phyloP scores from a whole-genome alignment of 2,888 invertebrate species.

The Himalopsyche anomala region DNA sequence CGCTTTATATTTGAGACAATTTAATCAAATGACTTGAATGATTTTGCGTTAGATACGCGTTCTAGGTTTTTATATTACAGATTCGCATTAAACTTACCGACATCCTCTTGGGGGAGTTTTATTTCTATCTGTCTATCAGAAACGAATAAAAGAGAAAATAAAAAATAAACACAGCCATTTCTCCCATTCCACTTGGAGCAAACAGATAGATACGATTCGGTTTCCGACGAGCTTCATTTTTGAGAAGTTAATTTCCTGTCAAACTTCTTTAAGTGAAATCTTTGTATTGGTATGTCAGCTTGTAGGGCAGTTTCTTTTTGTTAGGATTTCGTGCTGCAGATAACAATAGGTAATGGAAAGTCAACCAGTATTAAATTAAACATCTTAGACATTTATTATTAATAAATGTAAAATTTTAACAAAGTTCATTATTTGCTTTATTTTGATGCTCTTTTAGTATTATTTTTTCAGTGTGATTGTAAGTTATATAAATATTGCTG shows the following conservation, averaged over 20 bases:
- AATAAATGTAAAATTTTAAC: too few relatives aligned
- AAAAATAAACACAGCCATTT: constrained; percentile 23
- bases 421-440: too few relatives aligned
- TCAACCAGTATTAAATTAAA: neutral
- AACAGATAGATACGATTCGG: constrained; percentile 32
- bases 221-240: constrained; percentile 71
- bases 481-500: too few relatives aligned
- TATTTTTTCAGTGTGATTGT: too few relatives aligned
- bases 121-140: constrained; percentile 43
- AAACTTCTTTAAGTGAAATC: constrained; percentile 71
- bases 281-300: constrained; percentile 35
- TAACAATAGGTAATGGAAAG: neutral
- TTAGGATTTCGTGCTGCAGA: neutral
- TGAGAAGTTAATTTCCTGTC: constrained; percentile 75
- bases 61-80: neutral
- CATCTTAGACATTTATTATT: too few relatives aligned
- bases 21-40: too few relatives aligned
- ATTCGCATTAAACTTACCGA: neutral
- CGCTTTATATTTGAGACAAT: too few relatives aligned
- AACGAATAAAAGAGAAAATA: constrained; percentile 37
- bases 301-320: neutral
- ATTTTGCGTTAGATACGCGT: too few relatives aligned
- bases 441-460: too few relatives aligned
- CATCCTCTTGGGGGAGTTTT: constrained; percentile 32
- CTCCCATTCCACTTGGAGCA: neutral